Evolutionary conservation across 1,140 invertebrate genomes (phyloP).

Genomic region (Drosophila miranda): DNA sequence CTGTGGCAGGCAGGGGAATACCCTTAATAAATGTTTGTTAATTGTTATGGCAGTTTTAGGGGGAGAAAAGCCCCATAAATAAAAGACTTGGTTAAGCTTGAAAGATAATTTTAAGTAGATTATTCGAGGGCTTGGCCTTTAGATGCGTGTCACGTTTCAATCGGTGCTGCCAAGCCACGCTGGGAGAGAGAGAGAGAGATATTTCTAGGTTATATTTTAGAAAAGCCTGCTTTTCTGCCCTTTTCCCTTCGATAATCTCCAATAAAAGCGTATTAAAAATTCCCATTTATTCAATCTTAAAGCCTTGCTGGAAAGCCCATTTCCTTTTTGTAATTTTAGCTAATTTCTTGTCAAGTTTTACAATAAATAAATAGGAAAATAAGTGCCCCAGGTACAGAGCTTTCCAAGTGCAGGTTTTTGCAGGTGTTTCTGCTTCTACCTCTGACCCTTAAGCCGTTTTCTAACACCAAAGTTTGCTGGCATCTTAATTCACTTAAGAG

Average conservation of each 20-base stretch:
- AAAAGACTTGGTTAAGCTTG: no score
- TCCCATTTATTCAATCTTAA: not conserved
- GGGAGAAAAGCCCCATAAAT: not conserved
- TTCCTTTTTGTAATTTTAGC: constrained; percentile 8
- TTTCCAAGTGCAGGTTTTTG: no score
- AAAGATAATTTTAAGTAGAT: no score
- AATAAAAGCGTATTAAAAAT: not conserved
- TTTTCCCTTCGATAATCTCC: not conserved
- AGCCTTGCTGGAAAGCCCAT: no score
- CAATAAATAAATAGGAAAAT: constrained; percentile 32
- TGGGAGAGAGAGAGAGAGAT: no score
- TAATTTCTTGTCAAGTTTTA: constrained; percentile 32
- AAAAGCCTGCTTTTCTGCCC: no score
- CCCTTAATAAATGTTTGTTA: constrained; percentile 10
- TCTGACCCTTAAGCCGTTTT: constrained; percentile 33
- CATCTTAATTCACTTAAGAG: constrained; percentile 56
- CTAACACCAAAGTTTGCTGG: constrained; percentile 58
- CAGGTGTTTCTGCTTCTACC: not conserved
- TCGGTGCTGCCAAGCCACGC: no score
- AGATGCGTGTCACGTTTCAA: no score
- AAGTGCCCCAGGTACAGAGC: not conserved
- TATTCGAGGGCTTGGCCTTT: no score
- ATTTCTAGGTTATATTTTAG: no score
- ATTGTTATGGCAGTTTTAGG: not conserved
- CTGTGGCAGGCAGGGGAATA: not conserved